Evolutionary conservation across 2,888 invertebrate species (phyloP).

Genomic region (Cheilosia urbana): DNA sequence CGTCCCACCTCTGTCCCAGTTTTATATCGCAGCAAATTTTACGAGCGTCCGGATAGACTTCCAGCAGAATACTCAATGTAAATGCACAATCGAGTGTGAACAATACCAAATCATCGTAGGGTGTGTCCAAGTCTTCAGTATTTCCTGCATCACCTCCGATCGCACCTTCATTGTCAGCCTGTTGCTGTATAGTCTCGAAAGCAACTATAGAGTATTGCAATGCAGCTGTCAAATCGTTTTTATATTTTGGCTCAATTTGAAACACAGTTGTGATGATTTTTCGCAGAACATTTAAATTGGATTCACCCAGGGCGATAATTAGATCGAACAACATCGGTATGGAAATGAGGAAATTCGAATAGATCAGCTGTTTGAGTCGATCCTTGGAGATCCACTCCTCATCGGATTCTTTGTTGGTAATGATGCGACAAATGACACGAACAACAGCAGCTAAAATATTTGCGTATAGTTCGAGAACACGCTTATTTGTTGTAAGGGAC

Average conservation of each 20-base stretch:
- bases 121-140: conserved; percentile 78
- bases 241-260: conserved; percentile 85
- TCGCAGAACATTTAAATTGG: conserved; percentile 86
- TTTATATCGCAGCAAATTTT: conserved; percentile 85
- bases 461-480: conserved; percentile 85
- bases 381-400: conserved; percentile 88
- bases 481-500: conserved; percentile 82
- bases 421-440: conserved; percentile 89
- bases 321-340: conserved; percentile 92
- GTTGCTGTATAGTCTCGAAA: conserved; percentile 80
- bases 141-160: conserved; percentile 78
- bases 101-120: conserved; percentile 87
- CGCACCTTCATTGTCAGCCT: conserved; percentile 82
- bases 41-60: conserved; percentile 86
- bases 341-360: conserved; percentile 92
- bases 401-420: conserved; percentile 91
- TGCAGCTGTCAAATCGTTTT: conserved; percentile 86
- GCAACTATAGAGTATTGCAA: conserved; percentile 85
- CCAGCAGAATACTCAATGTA: conserved; percentile 88
- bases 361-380: conserved; percentile 89
- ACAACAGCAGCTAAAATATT: conserved; percentile 88
- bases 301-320: conserved; percentile 89
- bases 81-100: conserved; percentile 89
- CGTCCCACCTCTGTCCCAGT: conserved; percentile 85
- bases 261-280: conserved; percentile 88